These are phyloP conservation scores for Myiagra hebetior DNA, from an alignment of 2,113 vertebrate genomes.

Conservation along the genomic window DNA sequence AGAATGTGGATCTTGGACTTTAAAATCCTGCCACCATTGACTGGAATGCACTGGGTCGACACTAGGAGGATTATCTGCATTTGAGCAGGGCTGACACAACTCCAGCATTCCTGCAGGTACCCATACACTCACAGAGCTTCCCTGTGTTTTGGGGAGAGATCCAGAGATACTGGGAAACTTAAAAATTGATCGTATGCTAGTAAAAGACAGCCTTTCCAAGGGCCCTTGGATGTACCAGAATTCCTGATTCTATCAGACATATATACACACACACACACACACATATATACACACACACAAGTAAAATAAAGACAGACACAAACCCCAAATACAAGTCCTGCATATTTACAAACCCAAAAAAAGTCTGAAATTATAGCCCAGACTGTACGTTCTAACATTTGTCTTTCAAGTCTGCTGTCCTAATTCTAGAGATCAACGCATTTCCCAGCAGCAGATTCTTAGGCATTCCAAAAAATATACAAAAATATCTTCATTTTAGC, in stretches of 20 bases:
- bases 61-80: neutral
- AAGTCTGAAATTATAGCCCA: neutral
- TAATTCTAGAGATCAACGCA: neutral
- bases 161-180: neutral
- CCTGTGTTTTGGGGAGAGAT: neutral
- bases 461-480: neutral
- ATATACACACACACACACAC: accelerated
- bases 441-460: slow-evolving; percentile 16
- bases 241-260: neutral
- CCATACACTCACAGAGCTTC: accelerated
- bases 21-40: neutral
- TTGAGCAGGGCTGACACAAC: neutral
- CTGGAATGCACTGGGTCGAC: neutral
- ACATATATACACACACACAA: accelerated
- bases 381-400: neutral
- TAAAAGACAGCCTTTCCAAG: neutral
- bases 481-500: neutral
- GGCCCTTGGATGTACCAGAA: neutral
- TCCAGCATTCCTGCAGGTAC: neutral
- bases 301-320: neutral
- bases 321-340: neutral
- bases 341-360: neutral
- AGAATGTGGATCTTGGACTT: neutral
- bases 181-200: neutral
- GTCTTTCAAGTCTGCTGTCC: neutral